Evolutionary conservation across 2,797 vertebrate species (phyloP).

Genomic region (Amblyraja radiata): DNA sequence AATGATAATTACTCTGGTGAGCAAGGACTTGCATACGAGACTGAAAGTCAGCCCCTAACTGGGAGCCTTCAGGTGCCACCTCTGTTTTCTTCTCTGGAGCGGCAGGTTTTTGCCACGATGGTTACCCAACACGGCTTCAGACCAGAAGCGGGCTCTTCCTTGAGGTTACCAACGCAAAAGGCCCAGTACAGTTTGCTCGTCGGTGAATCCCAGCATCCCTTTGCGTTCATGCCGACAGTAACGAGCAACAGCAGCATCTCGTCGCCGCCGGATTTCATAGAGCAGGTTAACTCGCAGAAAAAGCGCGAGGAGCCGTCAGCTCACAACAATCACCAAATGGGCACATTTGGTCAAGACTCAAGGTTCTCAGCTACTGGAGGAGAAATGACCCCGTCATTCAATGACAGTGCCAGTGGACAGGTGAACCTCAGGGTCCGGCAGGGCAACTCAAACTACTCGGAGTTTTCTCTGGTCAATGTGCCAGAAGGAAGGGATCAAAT

Average conservation of each 20-base stretch:
- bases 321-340: conserved; percentile 89
- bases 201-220: conserved; percentile 91
- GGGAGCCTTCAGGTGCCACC: conserved; percentile 60
- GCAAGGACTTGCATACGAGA: conserved; percentile 91
- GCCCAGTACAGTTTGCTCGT: conserved; percentile 92
- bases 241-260: conserved; percentile 76
- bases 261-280: conserved; percentile 89
- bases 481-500: conserved; percentile 90
- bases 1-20: conserved; percentile 97
- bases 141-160: conserved; percentile 85
- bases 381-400: conserved; percentile 84
- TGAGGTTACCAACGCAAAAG: conserved; percentile 89
- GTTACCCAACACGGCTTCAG: conserved; percentile 82
- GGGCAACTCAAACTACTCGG: conserved; percentile 83
- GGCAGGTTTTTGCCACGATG: conserved; percentile 63
- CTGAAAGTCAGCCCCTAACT: conserved; percentile 82
- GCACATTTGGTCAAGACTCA: conserved; percentile 92
- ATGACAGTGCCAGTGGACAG: conserved; percentile 82
- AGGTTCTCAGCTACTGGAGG: conserved; percentile 83
- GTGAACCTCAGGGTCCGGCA: conserved; percentile 81
- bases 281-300: conserved; percentile 91
- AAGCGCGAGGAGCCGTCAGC: conserved; percentile 78
- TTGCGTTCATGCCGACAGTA: conserved; percentile 93
- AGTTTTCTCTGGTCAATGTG: conserved; percentile 92
- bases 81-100: conserved; percentile 75